phyloP scores from a whole-genome alignment of 2,113 vertebrate genomes.

The Serilophus lunatus region DNA sequence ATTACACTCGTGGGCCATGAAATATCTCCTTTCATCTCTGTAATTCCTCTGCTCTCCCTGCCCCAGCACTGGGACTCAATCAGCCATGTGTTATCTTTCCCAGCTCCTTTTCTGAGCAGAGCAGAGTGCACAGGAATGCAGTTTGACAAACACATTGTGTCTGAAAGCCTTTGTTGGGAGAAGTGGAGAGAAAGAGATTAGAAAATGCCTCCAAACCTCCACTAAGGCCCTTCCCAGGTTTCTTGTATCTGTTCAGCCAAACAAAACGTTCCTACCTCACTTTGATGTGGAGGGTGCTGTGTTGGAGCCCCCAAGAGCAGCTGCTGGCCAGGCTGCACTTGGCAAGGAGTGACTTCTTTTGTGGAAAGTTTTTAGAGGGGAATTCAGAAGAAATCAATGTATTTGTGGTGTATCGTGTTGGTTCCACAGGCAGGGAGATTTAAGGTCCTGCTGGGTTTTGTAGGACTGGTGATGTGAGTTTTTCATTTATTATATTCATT shows the following conservation, averaged over 20 bases:
- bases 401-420: background rate
- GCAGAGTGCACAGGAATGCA: conserved; percentile 26
- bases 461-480: background rate
- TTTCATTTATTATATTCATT: too few relatives aligned
- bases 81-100: conserved; percentile 53
- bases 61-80: conserved; percentile 25
- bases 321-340: background rate
- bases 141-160: conserved; percentile 56
- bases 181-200: conserved; percentile 53
- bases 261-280: background rate
- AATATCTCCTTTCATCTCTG: conserved; percentile 39
- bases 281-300: background rate
- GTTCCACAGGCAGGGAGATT: background rate
- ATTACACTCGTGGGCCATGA: conserved; percentile 20
- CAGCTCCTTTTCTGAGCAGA: conserved; percentile 35
- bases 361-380: background rate
- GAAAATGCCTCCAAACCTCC: conserved; percentile 38
- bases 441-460: background rate
- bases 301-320: background rate
- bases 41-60: conserved; percentile 36
- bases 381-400: background rate
- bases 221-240: conserved; percentile 10
- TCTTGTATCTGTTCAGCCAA: background rate
- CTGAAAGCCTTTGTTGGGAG: conserved; percentile 50
- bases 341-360: background rate